Percentiles rank a stretch among this genome's conserved stretches.
These are phyloP conservation scores for Tethea ocularis DNA, from an alignment of 2,888 invertebrate species.

Conservation along the genomic window DNA sequence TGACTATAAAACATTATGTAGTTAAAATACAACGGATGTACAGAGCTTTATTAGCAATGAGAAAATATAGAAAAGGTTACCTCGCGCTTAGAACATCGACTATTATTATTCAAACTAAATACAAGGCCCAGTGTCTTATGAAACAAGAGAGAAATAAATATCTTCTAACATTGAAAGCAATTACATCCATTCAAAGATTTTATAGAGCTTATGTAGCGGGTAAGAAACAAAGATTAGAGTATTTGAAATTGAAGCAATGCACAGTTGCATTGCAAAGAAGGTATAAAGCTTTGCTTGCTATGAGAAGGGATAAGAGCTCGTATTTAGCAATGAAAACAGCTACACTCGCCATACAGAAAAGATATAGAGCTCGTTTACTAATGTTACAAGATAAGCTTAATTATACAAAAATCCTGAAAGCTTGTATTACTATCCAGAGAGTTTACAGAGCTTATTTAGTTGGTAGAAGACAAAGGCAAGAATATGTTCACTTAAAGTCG, in stretches of 20 bases:
- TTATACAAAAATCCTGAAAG: conserved; percentile 57
- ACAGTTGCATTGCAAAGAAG: conserved; percentile 51
- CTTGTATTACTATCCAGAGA: conserved; percentile 70
- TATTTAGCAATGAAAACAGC: conserved; percentile 48
- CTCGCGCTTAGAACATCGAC: conserved; percentile 38
- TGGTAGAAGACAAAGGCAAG: conserved; percentile 48
- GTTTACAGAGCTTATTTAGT: conserved; percentile 50
- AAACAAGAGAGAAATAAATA: conserved; percentile 61
- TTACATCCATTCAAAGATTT: conserved; percentile 64
- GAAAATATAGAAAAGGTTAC: conserved; percentile 50
- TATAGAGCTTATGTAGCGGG: conserved; percentile 57
- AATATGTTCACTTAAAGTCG: conserved; percentile 51
- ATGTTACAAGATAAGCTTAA: conserved; percentile 53
- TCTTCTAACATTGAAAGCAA: conserved; percentile 54
- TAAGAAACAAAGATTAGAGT: conserved; percentile 51
- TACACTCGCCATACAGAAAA: conserved; percentile 49
- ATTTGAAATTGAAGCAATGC: conserved; percentile 49
- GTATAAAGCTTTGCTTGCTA: conserved; percentile 58
- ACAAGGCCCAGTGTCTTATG: conserved; percentile 59
- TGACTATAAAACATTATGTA: conserved; percentile 48
- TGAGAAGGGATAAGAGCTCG: conserved; percentile 46
- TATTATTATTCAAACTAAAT: conserved; percentile 56
- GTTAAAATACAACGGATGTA: conserved; percentile 66
- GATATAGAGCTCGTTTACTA: conserved; percentile 62
- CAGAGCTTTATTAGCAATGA: conserved; percentile 58